Percentiles rank a stretch among this genome's conserved stretches.
phyloP scores from a whole-genome alignment of 1,140 invertebrate genomes.

The Neodiprion virginianus region DNA sequence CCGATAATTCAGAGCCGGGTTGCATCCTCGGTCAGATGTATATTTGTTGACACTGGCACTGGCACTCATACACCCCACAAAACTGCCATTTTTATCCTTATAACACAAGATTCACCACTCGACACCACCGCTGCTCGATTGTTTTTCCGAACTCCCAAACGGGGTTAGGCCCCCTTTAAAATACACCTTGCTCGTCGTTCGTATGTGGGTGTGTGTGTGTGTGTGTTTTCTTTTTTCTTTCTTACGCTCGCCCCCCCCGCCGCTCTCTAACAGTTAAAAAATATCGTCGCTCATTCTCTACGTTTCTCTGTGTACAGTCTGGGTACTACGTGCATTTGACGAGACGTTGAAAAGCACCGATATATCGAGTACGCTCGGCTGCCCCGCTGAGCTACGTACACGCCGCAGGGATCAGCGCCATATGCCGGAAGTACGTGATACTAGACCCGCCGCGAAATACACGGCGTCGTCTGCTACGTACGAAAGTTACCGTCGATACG shows the following conservation, averaged over 20 bases:
- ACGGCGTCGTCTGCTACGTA: neutral
- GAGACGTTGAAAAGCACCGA: neutral
- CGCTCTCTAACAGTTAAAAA: too few species aligned
- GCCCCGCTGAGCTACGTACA: neutral
- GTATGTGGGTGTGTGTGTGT: too few species aligned
- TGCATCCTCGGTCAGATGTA: slow-evolving; percentile 30
- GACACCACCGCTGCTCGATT: neutral
- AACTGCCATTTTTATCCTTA: slow-evolving; percentile 40
- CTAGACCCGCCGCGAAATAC: neutral
- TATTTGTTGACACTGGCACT: slow-evolving; percentile 18
- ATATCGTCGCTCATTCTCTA: too few species aligned
- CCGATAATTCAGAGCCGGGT: slow-evolving; percentile 25
- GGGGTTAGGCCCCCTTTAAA: too few species aligned
- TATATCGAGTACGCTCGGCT: neutral
- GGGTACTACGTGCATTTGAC: neutral
- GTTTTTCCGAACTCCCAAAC: too few species aligned
- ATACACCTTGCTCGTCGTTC: too few species aligned
- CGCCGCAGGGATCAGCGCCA: neutral
- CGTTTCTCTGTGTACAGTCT: too few species aligned
- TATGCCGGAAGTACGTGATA: neutral
- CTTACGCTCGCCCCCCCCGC: too few species aligned
- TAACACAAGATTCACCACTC: neutral
- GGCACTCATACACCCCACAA: slow-evolving; percentile 11
- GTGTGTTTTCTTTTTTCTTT: too few species aligned
- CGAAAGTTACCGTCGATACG: neutral